These are phyloP conservation scores for Leptonema lineaticorne DNA, from an alignment of 1,140 invertebrate genomes.

Conservation along the genomic window DNA sequence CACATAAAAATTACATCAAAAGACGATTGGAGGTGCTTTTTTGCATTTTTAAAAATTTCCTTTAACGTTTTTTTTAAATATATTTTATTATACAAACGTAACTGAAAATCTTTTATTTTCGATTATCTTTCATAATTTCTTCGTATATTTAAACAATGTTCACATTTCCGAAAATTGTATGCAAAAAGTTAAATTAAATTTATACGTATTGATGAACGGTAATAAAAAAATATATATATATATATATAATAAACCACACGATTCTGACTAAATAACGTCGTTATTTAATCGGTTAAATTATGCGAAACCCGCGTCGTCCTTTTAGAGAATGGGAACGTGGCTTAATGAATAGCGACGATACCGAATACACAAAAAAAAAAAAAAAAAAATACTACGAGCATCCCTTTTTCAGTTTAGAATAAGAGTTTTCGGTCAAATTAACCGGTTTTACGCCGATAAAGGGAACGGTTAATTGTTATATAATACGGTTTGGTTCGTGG, in stretches of 20 bases:
- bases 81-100: not conserved
- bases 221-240: too few relatives aligned
- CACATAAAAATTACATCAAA: not conserved
- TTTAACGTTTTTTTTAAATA: not conserved
- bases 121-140: too few relatives aligned
- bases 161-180: too few relatives aligned
- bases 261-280: not conserved
- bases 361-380: too few relatives aligned
- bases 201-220: too few relatives aligned
- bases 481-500: not conserved
- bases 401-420: constrained; percentile 1
- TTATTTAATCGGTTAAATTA: not conserved
- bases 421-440: constrained; percentile 8
- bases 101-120: not conserved
- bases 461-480: constrained; percentile 3
- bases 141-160: too few relatives aligned
- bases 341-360: not conserved
- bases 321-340: not conserved
- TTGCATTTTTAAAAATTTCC: not conserved
- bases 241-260: too few relatives aligned
- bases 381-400: constrained; percentile 1
- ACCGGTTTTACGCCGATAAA: not conserved
- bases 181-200: too few relatives aligned
- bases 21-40: too few relatives aligned
- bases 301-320: not conserved